phyloP scores from a whole-genome alignment of 2,888 invertebrate species.

The Parasteatoda lunata region DNA sequence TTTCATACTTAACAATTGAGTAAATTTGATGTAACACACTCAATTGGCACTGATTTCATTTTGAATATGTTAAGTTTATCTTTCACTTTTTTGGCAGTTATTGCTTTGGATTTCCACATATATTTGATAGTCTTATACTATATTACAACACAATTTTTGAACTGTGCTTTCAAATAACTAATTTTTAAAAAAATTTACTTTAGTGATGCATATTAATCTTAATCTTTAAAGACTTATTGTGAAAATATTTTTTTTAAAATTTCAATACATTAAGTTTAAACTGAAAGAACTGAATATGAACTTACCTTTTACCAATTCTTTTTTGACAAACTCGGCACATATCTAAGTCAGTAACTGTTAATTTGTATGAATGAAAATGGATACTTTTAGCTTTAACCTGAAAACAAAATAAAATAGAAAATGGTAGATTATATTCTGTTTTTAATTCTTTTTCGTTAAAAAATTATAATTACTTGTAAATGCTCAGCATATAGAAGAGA shows the following conservation, averaged over 20 bases:
- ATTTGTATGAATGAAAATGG: constrained; percentile 86
- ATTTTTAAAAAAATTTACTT: neutral
- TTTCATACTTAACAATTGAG: too few relatives aligned
- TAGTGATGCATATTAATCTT: neutral
- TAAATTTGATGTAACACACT: too few relatives aligned
- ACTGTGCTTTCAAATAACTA: too few relatives aligned
- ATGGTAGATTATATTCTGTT: constrained; percentile 74
- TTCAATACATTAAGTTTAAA: neutral
- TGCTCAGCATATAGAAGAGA: constrained; percentile 90
- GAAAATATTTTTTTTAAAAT: neutral
- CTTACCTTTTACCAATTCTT: constrained; percentile 89
- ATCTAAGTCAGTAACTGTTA: constrained; percentile 88
- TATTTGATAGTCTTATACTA: too few relatives aligned
- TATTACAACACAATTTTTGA: too few relatives aligned
- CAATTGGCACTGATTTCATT: too few relatives aligned
- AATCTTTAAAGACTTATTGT: neutral
- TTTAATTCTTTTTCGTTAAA: too few relatives aligned
- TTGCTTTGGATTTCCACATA: too few relatives aligned
- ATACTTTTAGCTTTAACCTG: constrained; percentile 86
- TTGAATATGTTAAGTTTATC: too few relatives aligned
- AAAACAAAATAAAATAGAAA: constrained; percentile 42
- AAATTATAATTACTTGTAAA: constrained; percentile 79
- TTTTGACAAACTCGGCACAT: constrained; percentile 95
- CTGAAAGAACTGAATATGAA: neutral
- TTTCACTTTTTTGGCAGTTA: too few relatives aligned